phyloP scores from a whole-genome alignment of 2,888 invertebrate genomes.

The Oligia fasciuncula region DNA sequence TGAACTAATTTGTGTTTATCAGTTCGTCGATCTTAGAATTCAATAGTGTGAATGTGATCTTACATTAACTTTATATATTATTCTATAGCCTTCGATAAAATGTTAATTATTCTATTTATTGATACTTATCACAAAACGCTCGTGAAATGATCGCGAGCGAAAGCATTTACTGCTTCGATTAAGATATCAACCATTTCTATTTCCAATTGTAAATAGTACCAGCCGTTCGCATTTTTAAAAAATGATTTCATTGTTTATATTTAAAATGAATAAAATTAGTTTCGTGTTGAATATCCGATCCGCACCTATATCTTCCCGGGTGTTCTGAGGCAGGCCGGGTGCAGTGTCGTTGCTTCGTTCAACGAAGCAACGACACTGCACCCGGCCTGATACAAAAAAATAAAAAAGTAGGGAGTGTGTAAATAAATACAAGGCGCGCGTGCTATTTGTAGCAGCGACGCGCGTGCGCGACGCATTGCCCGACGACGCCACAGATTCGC shows the following conservation, averaged over 20 bases:
- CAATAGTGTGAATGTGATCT: not conserved
- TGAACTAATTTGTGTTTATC: not conserved
- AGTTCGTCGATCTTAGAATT: not conserved
- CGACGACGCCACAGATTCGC: constrained; percentile 62
- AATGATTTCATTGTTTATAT: constrained; percentile 59
- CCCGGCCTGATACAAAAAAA: constrained; percentile 71
- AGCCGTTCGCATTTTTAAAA: constrained; percentile 38
- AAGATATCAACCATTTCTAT: constrained; percentile 49
- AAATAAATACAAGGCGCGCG: constrained; percentile 81
- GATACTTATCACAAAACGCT: constrained; percentile 34
- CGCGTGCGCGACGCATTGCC: constrained; percentile 73
- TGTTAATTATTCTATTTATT: constrained; percentile 36
- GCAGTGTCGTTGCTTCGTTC: constrained; percentile 66
- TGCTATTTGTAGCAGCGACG: constrained; percentile 83
- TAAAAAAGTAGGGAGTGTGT: constrained; percentile 78
- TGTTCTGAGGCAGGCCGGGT: constrained; percentile 35
- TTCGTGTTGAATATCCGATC: constrained; percentile 34
- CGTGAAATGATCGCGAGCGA: constrained; percentile 1
- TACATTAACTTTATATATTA: not conserved
- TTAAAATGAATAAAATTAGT: constrained; percentile 36
- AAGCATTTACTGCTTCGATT: constrained; percentile 34
- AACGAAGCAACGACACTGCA: too few species aligned
- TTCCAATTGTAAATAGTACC: constrained; percentile 32
- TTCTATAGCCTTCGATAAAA: constrained; percentile 3
- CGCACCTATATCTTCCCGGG: constrained; percentile 24